Evolutionary conservation across 2,888 invertebrate species (phyloP).

Genomic region (Xiphydria camelus): DNA sequence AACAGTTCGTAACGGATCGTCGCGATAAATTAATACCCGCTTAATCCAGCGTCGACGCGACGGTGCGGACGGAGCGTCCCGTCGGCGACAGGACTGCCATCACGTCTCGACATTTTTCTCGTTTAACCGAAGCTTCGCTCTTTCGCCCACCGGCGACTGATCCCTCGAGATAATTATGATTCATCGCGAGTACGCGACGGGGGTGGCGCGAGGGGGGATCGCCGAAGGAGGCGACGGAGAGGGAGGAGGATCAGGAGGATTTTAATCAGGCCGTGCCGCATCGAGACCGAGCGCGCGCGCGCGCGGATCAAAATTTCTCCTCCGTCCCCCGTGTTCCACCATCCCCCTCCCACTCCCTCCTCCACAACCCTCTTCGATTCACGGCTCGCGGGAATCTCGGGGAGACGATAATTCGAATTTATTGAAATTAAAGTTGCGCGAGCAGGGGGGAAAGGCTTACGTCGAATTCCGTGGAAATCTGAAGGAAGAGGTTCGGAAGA

Average conservation of each 20-base stretch:
- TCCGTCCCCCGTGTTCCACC: not conserved
- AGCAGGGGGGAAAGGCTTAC: not conserved
- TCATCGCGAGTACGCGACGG: constrained; percentile 16
- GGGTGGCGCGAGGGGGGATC: constrained; percentile 7
- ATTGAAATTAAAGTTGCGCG: constrained; percentile 20
- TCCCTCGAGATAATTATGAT: constrained; percentile 27
- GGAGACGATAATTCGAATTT: constrained; percentile 20
- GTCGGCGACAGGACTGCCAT: no score
- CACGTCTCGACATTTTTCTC: constrained; percentile 14
- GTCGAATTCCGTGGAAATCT: no score
- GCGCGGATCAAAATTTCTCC: not conserved
- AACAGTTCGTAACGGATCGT: no score
- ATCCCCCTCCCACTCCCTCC: no score
- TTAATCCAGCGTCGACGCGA: no score
- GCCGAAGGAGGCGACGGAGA: constrained; percentile 6
- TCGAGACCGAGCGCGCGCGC: not conserved
- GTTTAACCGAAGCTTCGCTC: constrained; percentile 7
- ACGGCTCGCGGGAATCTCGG: constrained; percentile 11
- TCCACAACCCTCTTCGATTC: not conserved
- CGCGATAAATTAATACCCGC: no score
- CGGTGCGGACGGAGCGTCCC: no score
- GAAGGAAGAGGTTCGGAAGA: no score
- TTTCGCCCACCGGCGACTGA: constrained; percentile 3
- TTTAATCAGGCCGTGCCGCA: constrained; percentile 22
- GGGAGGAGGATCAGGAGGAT: constrained; percentile 16